phyloP scores from a whole-genome alignment of 2,888 invertebrate genomes.

The Agrochola litura region DNA sequence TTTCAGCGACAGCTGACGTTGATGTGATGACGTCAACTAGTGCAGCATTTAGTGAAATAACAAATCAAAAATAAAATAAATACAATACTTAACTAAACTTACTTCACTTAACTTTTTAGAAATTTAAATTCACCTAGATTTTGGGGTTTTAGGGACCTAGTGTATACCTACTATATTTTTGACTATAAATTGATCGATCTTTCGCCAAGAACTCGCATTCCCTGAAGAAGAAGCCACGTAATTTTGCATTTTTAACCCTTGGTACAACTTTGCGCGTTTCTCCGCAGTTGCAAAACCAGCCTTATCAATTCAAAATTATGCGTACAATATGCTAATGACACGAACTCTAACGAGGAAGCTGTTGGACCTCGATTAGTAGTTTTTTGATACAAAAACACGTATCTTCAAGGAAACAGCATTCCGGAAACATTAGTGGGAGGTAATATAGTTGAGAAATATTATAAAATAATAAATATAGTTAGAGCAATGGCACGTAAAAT shows the following conservation, averaged over 20 bases:
- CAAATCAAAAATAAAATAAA: no score
- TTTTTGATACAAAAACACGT: conserved; percentile 52
- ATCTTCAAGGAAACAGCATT: conserved; percentile 48
- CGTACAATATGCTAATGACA: conserved; percentile 54
- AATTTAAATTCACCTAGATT: not conserved
- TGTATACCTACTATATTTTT: not conserved
- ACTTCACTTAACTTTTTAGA: not conserved
- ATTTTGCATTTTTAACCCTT: not conserved
- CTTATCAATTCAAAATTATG: conserved; percentile 39
- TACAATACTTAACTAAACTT: no score
- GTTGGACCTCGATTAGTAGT: conserved; percentile 47
- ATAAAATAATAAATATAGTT: not conserved
- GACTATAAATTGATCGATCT: not conserved
- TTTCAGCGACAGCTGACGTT: no score
- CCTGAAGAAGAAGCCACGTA: not conserved
- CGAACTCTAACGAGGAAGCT: conserved; percentile 50
- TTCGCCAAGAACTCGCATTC: not conserved
- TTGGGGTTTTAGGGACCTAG: not conserved
- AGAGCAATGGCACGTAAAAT: no score
- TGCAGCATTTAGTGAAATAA: no score
- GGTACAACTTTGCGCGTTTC: not conserved
- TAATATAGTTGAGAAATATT: conserved; percentile 8
- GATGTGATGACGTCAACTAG: no score
- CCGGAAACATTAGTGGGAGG: conserved; percentile 46
- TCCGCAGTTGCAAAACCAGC: conserved; percentile 5